Conservation (phyloP, 2,113 vertebrate species). For the Megatriorchis doriae region DNA sequence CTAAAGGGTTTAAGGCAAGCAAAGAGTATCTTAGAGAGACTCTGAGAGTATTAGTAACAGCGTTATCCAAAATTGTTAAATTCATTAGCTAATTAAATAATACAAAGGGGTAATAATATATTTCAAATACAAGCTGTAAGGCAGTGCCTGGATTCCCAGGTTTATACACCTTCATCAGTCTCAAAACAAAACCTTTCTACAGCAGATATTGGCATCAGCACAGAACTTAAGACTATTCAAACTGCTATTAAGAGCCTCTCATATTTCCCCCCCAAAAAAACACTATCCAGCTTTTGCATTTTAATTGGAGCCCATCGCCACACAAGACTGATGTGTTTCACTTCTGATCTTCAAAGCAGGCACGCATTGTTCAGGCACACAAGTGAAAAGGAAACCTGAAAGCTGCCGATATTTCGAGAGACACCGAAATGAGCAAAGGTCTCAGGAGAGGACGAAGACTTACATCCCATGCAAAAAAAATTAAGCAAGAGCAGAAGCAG, state of each 20-base stretch:
- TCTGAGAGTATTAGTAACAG: not conserved
- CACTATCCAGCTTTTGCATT: not conserved
- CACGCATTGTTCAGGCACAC: fast-evolving
- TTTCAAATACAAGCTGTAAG: not conserved
- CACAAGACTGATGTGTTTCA: not conserved
- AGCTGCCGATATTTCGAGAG: not conserved
- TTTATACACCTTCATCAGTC: not conserved
- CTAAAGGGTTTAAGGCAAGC: not conserved
- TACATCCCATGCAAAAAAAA: not conserved
- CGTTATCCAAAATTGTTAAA: not conserved
- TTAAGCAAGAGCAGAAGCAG: not conserved
- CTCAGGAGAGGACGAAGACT: not conserved
- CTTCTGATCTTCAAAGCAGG: not conserved
- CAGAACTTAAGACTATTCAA: not conserved
- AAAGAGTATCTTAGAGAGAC: not conserved
- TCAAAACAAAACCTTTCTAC: not conserved
- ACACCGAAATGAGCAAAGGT: not conserved
- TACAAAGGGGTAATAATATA: not conserved
- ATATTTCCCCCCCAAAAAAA: not conserved
- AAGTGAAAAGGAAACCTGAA: not conserved
- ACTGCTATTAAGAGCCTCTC: not conserved
- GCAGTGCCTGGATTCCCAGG: not conserved
- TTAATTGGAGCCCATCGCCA: not conserved
- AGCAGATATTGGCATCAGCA: not conserved
- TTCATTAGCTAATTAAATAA: not conserved